A percentile compares a stretch with the other conserved stretches of the same genome.
These are phyloP conservation scores for Rachycentron canadum DNA, from an alignment of 2,797 vertebrate genomes.

Conservation along the genomic window DNA sequence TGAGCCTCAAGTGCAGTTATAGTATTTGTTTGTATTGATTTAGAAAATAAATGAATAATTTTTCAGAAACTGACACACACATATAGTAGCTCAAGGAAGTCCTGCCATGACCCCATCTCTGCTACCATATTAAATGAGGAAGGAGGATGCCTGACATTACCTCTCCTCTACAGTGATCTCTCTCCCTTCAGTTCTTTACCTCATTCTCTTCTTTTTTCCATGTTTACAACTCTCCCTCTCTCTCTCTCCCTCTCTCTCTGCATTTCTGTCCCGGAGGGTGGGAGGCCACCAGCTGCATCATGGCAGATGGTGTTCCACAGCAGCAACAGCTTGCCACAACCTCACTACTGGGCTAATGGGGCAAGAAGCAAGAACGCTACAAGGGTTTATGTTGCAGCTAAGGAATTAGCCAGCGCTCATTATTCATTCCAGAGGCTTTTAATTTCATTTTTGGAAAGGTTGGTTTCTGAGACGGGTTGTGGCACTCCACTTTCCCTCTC, in stretches of 20 bases:
- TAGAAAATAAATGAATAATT: conserved; percentile 16
- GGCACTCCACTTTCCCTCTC: conserved; percentile 26
- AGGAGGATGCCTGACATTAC: conserved; percentile 33
- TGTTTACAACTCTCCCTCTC: background rate
- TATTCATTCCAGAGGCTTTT: conserved; percentile 62
- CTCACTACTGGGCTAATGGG: conserved; percentile 71
- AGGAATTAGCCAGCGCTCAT: conserved; percentile 59
- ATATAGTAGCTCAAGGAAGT: conserved; percentile 35
- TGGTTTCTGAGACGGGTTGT: conserved; percentile 45
- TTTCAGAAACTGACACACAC: conserved; percentile 25
- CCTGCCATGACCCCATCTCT: conserved; percentile 51
- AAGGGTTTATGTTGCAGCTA: conserved; percentile 50
- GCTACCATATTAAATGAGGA: conserved; percentile 62
- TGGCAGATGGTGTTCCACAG: conserved; percentile 76
- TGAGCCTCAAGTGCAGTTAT: conserved; percentile 30
- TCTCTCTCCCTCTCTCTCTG: conserved; percentile 22
- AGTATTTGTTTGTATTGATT: conserved; percentile 37
- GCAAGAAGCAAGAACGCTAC: conserved; percentile 48
- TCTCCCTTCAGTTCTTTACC: conserved; percentile 15
- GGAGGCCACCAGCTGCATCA: conserved; percentile 67
- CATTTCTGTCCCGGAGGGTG: conserved; percentile 50
- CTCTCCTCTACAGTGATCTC: conserved; percentile 33
- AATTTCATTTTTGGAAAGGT: conserved; percentile 56
- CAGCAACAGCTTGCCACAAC: conserved; percentile 78
- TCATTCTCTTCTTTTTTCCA: background rate